Evolutionary conservation across 2,797 vertebrate genomes (phyloP), one percentile per base, ranked within the genome.

Genomic region (Nannoperca australis): DNA sequence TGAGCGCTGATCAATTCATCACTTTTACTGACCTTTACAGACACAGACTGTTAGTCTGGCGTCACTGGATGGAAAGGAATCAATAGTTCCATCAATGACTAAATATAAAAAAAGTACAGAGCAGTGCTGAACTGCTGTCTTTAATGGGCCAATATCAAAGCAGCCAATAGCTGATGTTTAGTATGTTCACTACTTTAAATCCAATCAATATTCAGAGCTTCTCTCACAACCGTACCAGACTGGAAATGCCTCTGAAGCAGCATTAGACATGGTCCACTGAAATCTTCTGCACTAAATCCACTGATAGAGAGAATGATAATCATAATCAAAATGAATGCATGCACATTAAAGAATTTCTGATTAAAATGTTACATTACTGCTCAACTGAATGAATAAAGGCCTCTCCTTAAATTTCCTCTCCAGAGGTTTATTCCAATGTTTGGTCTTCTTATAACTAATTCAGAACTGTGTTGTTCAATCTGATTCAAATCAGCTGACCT

Each of bases 11-110:
- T 91, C 87, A 82, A 87, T 89, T 75, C 60, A 81, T 88, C 85
- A 71, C 75, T 73, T 86, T 79, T 67, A 76, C 81, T 85, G 90
- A 90, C 87, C 85, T 88, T 89, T 84, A 55, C 81, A 77, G 84
- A 82, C 87, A 72, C 78, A 90, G 80, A 78, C 85, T 51, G 69
- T 70, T 73, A 78, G 84, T 83, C 83, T 89, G 85, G 86, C 83
- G 79, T 91, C 87, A 58, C 64, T 73, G 55, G 63, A 83, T 44
- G 3, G 61, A 63, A 54, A 44, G 51, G 42, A 87, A 87, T 89
- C 89, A 34, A 87, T 91, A 83, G 51, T 68, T 87, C 70, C 54
- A 74, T 86, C 84, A 87, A 70, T 70, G 86, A 85, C 70, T 80
- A 49, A 76, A 82, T 79, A 76, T 77, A 27, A 55, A 58, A 54